Conservation (phyloP, 2,888 invertebrate genomes). For the Callinectes sapidus region DNA sequence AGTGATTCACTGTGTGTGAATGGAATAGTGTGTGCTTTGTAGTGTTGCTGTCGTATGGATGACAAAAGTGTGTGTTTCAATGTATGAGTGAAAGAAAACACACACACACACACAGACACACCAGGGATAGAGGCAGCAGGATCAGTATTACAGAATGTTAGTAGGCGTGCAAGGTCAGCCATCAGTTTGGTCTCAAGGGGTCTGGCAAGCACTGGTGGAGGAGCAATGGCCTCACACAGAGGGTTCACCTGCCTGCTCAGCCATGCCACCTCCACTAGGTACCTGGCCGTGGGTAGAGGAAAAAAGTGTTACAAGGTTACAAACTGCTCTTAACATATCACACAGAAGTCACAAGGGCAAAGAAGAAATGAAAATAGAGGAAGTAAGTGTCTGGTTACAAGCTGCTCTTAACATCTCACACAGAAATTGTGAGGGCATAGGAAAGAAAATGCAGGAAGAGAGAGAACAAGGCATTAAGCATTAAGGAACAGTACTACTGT, state of each 20-base stretch:
- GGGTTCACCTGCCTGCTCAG: neutral
- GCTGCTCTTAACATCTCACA: too few species aligned
- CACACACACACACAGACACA: too few species aligned
- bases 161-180: neutral
- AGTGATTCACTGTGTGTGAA: neutral
- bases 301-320: too few species aligned
- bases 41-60: too few species aligned
- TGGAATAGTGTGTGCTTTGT: neutral
- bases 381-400: neutral
- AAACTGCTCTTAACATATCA: too few species aligned
- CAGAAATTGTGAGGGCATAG: too few species aligned
- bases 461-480: neutral
- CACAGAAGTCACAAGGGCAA: too few species aligned
- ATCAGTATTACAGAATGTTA: neutral
- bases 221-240: neutral
- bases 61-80: neutral
- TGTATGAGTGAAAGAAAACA: neutral
- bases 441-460: neutral
- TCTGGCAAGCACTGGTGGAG: neutral
- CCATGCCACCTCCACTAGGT: conserved; percentile 1
- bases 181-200: neutral
- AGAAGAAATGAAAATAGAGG: neutral
- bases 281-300: neutral
- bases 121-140: neutral
- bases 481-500: neutral